These are phyloP conservation scores for Tetramorium simillimum DNA, from an alignment of 1,140 invertebrate genomes.

Conservation along the genomic window DNA sequence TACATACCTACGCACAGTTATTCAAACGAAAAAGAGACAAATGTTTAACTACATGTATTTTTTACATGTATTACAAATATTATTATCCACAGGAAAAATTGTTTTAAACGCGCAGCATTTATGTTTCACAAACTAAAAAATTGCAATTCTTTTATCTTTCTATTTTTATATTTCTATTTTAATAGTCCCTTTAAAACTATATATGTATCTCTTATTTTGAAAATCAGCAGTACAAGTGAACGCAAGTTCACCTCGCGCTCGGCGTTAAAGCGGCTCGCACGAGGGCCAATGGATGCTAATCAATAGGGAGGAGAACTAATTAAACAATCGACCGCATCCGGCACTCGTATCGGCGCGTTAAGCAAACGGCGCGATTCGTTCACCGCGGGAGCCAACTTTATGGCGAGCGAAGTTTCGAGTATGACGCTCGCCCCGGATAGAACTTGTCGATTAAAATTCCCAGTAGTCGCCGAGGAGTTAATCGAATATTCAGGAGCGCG, in stretches of 20 bases:
- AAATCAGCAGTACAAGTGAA: background rate
- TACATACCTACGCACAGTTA: background rate
- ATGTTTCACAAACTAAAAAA: background rate
- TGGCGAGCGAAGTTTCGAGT: slow-evolving; percentile 45
- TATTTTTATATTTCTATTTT: background rate
- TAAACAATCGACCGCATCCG: slow-evolving; percentile 55
- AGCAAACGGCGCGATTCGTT: slow-evolving; percentile 51
- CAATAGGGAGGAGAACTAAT: slow-evolving; percentile 46
- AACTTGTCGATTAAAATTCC: slow-evolving; percentile 73
- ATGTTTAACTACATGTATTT: background rate
- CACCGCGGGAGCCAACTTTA: slow-evolving; percentile 22
- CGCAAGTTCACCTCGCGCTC: background rate
- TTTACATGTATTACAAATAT: background rate
- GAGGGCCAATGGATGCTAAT: slow-evolving; percentile 17
- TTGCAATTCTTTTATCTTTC: background rate
- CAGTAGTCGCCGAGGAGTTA: slow-evolving; percentile 67
- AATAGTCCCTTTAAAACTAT: background rate
- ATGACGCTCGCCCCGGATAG: slow-evolving; percentile 39
- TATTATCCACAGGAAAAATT: background rate
- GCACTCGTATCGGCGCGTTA: slow-evolving; percentile 52
- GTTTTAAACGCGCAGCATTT: background rate
- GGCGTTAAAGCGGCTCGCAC: background rate
- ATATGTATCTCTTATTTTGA: background rate
- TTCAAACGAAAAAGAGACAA: background rate
- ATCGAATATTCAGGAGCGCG: slow-evolving; percentile 72